phyloP scores from a whole-genome alignment of 2,888 invertebrate genomes.

The Acleris sparsana region DNA sequence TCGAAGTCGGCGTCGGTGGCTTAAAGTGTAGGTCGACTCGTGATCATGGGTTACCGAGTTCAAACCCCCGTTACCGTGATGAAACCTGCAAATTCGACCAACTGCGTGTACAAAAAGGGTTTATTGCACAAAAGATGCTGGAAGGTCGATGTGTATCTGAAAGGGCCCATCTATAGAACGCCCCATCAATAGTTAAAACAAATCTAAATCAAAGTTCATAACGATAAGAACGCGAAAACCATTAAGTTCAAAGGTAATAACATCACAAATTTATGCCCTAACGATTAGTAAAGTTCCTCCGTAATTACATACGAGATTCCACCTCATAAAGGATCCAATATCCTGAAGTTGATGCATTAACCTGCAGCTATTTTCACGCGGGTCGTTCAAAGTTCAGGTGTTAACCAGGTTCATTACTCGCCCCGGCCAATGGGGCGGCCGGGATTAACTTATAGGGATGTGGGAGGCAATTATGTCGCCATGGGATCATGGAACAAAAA shows the following conservation, averaged over 20 bases:
- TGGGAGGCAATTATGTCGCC: constrained; percentile 12
- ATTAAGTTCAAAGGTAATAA: not conserved
- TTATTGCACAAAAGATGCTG: too few species aligned
- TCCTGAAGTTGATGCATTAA: constrained; percentile 35
- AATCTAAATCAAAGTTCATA: not conserved
- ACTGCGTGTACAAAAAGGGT: too few species aligned
- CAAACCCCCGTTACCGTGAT: too few species aligned
- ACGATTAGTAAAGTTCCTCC: constrained; percentile 24
- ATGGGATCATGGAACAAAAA: not conserved
- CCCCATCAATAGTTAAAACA: too few species aligned
- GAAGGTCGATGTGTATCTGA: too few species aligned
- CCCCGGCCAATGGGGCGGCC: constrained; percentile 33
- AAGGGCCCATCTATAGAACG: too few species aligned
- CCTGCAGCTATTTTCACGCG: constrained; percentile 35
- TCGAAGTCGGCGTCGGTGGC: too few species aligned
- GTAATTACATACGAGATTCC: constrained; percentile 25
- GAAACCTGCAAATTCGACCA: too few species aligned
- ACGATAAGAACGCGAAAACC: not conserved
- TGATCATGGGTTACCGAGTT: too few species aligned
- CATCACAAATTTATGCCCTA: constrained; percentile 16
- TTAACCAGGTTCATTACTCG: constrained; percentile 38
- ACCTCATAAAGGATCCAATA: constrained; percentile 31
- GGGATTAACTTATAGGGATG: constrained; percentile 15
- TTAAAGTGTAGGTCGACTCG: too few species aligned
- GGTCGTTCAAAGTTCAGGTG: constrained; percentile 39